phyloP scores from a whole-genome alignment of 2,113 vertebrate species.

The Asarcornis scutulata region DNA sequence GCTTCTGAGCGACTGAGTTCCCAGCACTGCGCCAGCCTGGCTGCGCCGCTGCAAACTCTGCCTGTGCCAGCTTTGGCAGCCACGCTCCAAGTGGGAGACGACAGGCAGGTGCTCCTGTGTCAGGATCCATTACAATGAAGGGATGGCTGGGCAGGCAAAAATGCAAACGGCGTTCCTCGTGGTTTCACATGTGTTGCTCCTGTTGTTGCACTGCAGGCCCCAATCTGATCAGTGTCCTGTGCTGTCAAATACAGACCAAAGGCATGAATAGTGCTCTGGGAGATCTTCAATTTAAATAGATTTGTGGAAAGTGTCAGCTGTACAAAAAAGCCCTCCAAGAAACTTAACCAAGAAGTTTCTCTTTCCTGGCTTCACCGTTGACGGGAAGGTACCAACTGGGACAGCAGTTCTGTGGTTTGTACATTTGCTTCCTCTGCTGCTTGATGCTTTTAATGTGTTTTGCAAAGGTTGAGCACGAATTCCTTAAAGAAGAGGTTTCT shows the following conservation, averaged over 20 bases:
- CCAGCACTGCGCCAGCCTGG: background rate
- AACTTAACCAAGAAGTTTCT: background rate
- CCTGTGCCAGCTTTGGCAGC: background rate
- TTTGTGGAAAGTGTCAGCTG: background rate
- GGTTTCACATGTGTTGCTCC: background rate
- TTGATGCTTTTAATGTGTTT: background rate
- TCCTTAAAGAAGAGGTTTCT: background rate
- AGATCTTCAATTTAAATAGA: background rate
- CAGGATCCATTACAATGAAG: background rate
- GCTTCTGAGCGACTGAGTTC: background rate
- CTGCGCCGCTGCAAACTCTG: background rate
- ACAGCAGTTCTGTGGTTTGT: background rate
- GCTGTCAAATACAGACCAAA: background rate
- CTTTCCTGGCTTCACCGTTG: background rate
- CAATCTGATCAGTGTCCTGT: background rate
- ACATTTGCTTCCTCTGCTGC: background rate
- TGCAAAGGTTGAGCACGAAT: background rate
- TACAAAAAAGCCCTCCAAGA: background rate
- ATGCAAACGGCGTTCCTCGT: background rate
- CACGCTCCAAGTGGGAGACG: background rate
- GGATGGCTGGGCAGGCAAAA: background rate
- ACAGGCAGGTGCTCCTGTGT: constrained; percentile 4
- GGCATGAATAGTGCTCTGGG: background rate
- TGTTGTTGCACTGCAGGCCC: background rate
- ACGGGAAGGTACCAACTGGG: background rate